Conservation (phyloP, 2,888 invertebrate genomes). For the Leptothorax acervorum region DNA sequence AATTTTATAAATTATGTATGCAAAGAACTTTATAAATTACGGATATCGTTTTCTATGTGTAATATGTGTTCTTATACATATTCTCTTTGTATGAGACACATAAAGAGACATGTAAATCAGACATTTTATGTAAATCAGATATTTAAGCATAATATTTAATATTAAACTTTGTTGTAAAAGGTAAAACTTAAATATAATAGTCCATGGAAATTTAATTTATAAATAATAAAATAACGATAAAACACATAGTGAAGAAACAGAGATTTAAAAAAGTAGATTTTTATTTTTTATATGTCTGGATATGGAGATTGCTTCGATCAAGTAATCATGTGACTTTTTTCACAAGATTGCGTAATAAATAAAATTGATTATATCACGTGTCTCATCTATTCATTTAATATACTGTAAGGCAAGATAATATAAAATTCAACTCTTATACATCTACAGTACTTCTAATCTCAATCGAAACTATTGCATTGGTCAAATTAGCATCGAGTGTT, state of each 20-base stretch:
- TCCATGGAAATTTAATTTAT: neutral
- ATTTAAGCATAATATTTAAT: neutral
- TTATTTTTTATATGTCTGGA: neutral
- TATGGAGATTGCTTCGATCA: neutral
- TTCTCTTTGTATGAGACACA: neutral
- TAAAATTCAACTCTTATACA: neutral
- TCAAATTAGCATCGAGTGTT: slow-evolving; percentile 14
- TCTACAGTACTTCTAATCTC: neutral
- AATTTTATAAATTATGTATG: neutral
- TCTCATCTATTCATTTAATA: slow-evolving; percentile 1
- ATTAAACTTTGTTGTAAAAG: neutral
- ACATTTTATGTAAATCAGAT: too few species aligned
- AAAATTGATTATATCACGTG: slow-evolving; percentile 4
- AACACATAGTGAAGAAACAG: neutral
- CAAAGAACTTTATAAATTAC: neutral
- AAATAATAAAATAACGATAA: neutral
- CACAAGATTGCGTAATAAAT: neutral
- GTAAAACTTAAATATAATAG: neutral
- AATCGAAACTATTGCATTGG: neutral
- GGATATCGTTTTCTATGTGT: neutral
- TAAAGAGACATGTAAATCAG: neutral
- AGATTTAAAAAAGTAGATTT: neutral
- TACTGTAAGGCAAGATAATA: neutral
- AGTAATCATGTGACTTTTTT: neutral
- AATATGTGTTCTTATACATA: neutral